Evolutionary conservation across 2,888 invertebrate genomes (phyloP).

Genomic region (Microchrysa polita): DNA sequence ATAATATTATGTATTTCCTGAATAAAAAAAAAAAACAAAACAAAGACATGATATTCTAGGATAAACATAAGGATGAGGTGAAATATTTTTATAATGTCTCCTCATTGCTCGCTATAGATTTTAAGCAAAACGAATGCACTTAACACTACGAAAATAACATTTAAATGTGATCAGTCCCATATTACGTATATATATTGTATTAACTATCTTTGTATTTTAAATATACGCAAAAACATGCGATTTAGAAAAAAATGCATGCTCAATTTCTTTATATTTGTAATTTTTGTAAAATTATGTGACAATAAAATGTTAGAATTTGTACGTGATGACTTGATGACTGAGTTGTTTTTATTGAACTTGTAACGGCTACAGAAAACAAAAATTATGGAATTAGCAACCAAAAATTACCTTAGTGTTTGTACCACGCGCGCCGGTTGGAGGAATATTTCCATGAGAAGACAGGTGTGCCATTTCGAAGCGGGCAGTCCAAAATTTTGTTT

Average conservation of each 20-base stretch:
- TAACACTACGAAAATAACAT: constrained; percentile 31
- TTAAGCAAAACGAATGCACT: constrained; percentile 11
- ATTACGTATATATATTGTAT: no score
- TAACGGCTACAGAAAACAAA: no score
- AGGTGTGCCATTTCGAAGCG: no score
- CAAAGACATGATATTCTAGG: constrained; percentile 20
- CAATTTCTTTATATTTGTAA: constrained; percentile 32
- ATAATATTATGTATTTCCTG: constrained; percentile 8
- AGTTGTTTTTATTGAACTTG: no score
- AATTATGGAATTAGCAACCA: no score
- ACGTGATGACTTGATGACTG: constrained; percentile 28
- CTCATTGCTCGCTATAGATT: constrained; percentile 24
- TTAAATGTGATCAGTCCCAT: constrained; percentile 29
- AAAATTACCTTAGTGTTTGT: no score
- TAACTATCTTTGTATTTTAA: constrained; percentile 8
- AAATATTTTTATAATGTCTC: neutral
- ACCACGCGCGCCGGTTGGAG: no score
- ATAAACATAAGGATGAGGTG: constrained; percentile 4
- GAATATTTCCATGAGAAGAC: no score
- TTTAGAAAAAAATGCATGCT: constrained; percentile 9
- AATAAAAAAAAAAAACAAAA: no score
- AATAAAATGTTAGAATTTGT: constrained; percentile 44
- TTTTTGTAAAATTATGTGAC: constrained; percentile 45
- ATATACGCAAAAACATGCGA: neutral
- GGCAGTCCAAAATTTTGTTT: no score